Conservation (phyloP, 2,888 invertebrate genomes). For the Plusia festucae region DNA sequence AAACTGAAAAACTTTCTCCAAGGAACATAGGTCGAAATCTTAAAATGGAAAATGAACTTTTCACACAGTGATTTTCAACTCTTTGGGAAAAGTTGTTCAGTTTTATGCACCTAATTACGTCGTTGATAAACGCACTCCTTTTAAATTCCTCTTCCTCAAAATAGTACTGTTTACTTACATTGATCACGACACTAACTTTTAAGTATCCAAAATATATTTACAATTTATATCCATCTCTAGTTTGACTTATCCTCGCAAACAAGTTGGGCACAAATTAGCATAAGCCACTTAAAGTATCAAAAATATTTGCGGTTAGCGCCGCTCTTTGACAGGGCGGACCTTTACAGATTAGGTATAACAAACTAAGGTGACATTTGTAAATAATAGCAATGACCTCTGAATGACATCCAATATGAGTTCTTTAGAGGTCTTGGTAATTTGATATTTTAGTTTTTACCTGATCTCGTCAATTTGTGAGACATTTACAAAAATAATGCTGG, state of each 20-base stretch:
- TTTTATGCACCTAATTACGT: too few relatives aligned
- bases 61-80: too few relatives aligned
- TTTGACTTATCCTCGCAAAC: background rate
- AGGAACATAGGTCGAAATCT: too few relatives aligned
- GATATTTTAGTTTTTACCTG: slow-evolving; percentile 17
- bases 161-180: too few relatives aligned
- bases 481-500: background rate
- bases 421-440: background rate
- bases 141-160: too few relatives aligned
- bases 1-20: too few relatives aligned
- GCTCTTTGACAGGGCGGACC: background rate
- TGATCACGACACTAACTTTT: too few relatives aligned
- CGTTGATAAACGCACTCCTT: too few relatives aligned
- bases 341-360: background rate
- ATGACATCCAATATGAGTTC: slow-evolving; percentile 23
- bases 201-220: too few relatives aligned
- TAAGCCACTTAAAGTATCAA: background rate
- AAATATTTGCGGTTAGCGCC: background rate
- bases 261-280: background rate
- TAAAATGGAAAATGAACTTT: too few relatives aligned
- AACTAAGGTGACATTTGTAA: slow-evolving; percentile 37
- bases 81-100: too few relatives aligned
- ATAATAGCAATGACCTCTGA: slow-evolving; percentile 27
- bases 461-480: background rate
- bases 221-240: background rate